Percentiles rank a stretch among this genome's conserved stretches.
Conservation (phyloP, 2,797 vertebrate genomes). For the Bovichtus diacanthus region DNA sequence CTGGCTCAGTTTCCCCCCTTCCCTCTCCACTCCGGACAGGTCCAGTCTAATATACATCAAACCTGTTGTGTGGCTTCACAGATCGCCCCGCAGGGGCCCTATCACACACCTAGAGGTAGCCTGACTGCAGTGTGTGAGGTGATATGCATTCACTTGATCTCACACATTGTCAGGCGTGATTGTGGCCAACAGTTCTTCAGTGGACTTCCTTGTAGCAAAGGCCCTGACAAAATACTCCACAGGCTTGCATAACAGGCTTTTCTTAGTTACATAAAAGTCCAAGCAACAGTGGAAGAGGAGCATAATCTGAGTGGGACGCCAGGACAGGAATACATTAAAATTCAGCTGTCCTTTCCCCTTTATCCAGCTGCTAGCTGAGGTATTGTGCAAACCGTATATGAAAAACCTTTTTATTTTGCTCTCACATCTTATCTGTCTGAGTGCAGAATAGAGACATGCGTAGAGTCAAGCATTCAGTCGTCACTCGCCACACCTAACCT, state of each 20-base stretch:
- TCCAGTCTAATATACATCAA: conserved; percentile 60
- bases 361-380: neutral
- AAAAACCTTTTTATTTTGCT: neutral
- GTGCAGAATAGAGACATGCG: conserved; percentile 10
- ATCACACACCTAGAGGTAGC: conserved; percentile 16
- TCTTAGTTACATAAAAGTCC: conserved; percentile 65
- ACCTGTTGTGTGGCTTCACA: conserved; percentile 35
- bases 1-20: conserved; percentile 15
- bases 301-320: conserved; percentile 36
- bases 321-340: conserved; percentile 22
- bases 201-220: conserved; percentile 34
- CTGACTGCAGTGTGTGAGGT: neutral
- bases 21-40: conserved; percentile 16
- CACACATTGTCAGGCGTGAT: conserved; percentile 39
- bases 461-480: conserved; percentile 11
- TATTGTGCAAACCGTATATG: too few species aligned
- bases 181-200: conserved; percentile 45
- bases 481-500: conserved; percentile 66
- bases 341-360: conserved; percentile 22
- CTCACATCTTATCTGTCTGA: conserved; percentile 11
- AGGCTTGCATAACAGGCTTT: conserved; percentile 57
- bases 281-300: conserved; percentile 37
- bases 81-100: neutral
- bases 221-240: conserved; percentile 30
- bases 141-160: conserved; percentile 22